Conservation (phyloP, 1,140 invertebrate species). For the Trachymyrmex septentrionalis region DNA sequence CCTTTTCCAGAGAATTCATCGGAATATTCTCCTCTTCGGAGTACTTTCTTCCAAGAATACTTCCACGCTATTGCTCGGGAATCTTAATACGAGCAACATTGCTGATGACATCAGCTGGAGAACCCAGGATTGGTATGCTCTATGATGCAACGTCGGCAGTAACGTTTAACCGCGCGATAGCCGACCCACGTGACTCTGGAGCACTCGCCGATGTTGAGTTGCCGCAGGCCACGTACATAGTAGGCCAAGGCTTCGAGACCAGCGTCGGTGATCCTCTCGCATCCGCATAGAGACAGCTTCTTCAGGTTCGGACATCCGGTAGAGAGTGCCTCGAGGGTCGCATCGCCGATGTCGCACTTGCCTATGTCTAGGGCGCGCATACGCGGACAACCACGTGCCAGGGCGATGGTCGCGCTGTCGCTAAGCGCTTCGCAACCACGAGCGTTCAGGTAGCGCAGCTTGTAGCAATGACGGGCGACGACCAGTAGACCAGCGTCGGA, state of each 20-base stretch:
- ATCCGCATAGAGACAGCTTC: slow-evolving; percentile 95
- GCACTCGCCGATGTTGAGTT: slow-evolving; percentile 97
- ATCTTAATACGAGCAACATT: neutral
- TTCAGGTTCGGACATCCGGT: slow-evolving; percentile 96
- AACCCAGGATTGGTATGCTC: slow-evolving; percentile 98
- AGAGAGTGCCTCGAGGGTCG: slow-evolving; percentile 93
- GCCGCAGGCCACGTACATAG: slow-evolving; percentile 94
- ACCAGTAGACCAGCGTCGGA: slow-evolving; percentile 95
- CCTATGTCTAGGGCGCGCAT: slow-evolving; percentile 95
- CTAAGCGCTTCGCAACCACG: slow-evolving; percentile 96
- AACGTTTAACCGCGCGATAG: slow-evolving; percentile 96
- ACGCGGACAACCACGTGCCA: slow-evolving; percentile 94
- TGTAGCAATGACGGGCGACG: slow-evolving; percentile 95
- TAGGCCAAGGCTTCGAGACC: slow-evolving; percentile 95
- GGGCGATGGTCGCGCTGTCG: slow-evolving; percentile 94
- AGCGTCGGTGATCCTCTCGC: slow-evolving; percentile 95
- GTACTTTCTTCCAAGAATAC: neutral
- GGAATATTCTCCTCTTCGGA: slow-evolving; percentile 11
- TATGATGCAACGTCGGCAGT: slow-evolving; percentile 96
- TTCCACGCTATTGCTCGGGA: neutral
- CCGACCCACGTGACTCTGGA: slow-evolving; percentile 93
- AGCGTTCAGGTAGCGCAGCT: slow-evolving; percentile 95
- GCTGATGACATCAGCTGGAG: slow-evolving; percentile 84
- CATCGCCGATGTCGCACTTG: slow-evolving; percentile 96
- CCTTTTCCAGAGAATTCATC: slow-evolving; percentile 3